These are phyloP conservation scores for Coilia nasus DNA, from an alignment of 2,797 vertebrate species.

Conservation along the genomic window DNA sequence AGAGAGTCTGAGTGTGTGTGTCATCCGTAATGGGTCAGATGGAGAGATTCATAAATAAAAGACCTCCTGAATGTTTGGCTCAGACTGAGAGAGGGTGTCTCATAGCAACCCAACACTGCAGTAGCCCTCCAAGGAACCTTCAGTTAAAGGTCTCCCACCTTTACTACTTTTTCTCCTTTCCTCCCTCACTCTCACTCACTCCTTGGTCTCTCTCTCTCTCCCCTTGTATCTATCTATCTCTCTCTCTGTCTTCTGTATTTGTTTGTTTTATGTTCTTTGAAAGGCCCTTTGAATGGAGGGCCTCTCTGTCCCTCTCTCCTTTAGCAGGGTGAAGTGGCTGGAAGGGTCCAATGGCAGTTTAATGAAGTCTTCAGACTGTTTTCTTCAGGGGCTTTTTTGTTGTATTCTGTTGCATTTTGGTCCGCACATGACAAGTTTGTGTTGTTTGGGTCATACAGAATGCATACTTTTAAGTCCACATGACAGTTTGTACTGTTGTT, in stretches of 20 bases:
- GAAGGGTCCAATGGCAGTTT: slow-evolving; percentile 20
- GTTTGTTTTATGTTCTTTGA: slow-evolving; percentile 40
- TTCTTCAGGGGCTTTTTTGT: not conserved
- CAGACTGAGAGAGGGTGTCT: slow-evolving; percentile 61
- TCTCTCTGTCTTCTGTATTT: slow-evolving; percentile 13
- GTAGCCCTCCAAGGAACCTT: slow-evolving; percentile 47
- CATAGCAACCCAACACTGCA: slow-evolving; percentile 68
- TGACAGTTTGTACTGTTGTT: too few species aligned
- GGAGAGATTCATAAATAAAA: slow-evolving; percentile 58
- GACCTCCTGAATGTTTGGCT: slow-evolving; percentile 63
- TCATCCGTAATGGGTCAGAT: slow-evolving; percentile 32
- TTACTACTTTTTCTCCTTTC: too few species aligned
- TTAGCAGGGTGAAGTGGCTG: not conserved
- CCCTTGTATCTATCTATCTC: not conserved
- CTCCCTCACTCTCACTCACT: not conserved
- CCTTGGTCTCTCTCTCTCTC: not conserved
- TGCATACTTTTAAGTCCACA: too few species aligned
- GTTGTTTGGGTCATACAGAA: too few species aligned
- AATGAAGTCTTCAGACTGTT: slow-evolving; percentile 40
- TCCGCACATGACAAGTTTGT: too few species aligned
- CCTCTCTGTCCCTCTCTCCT: not conserved
- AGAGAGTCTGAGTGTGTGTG: not conserved
- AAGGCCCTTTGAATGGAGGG: slow-evolving; percentile 24
- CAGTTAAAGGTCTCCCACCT: not conserved
- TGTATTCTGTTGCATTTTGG: too few species aligned